Conservation (phyloP, 2,888 invertebrate species). For the Spodoptera littoralis region DNA sequence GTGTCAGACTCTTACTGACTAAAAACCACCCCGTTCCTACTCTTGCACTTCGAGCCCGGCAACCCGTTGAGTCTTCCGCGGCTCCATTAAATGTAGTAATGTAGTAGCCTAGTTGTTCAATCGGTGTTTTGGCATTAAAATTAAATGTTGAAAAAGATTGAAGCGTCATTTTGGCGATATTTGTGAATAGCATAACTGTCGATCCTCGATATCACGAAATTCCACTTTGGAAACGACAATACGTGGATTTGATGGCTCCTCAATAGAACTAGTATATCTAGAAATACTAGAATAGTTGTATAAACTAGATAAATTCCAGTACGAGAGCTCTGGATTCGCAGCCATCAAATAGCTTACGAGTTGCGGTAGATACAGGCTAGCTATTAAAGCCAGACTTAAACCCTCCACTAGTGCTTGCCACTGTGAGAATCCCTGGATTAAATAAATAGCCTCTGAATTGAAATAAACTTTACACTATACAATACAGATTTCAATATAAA, state of each 20-base stretch:
- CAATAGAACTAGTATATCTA: too few relatives aligned
- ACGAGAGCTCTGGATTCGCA: slow-evolving; percentile 1
- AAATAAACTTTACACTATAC: not conserved
- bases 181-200: not conserved
- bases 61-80: too few relatives aligned
- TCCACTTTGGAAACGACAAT: not conserved
- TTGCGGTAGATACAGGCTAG: not conserved
- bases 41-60: too few relatives aligned
- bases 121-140: too few relatives aligned
- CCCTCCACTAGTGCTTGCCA: not conserved
- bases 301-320: not conserved
- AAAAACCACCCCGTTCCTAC: too few relatives aligned
- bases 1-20: too few relatives aligned
- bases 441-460: not conserved
- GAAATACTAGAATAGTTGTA: not conserved
- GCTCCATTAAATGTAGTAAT: too few relatives aligned
- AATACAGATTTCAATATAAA: slow-evolving; percentile 1
- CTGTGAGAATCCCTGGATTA: not conserved
- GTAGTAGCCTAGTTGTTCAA: too few relatives aligned
- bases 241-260: too few relatives aligned
- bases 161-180: not conserved
- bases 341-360: not conserved
- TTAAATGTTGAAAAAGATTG: too few relatives aligned
- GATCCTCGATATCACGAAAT: not conserved
- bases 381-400: slow-evolving; percentile 3